Conservation (phyloP, 2,113 vertebrate genomes). For the Chitala chitala region DNA sequence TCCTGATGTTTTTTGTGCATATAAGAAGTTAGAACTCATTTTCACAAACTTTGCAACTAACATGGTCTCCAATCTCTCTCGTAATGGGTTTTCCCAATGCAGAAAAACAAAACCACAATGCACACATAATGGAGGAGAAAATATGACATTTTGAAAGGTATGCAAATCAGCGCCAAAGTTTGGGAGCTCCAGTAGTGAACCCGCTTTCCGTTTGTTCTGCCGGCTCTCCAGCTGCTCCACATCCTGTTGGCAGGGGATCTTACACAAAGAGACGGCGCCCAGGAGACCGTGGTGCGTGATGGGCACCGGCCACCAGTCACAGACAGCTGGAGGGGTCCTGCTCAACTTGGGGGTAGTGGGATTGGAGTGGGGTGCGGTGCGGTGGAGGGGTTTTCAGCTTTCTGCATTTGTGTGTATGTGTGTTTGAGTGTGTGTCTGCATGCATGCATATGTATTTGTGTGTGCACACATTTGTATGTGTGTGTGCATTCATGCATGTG, state of each 20-base stretch:
- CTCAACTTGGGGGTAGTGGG: background rate
- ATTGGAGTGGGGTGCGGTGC: background rate
- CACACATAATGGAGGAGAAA: background rate
- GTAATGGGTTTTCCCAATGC: background rate
- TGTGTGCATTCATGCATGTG: too few relatives aligned
- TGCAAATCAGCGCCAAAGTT: constrained; percentile 22
- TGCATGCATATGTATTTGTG: too few relatives aligned
- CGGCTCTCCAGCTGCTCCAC: constrained; percentile 8
- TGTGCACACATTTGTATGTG: too few relatives aligned
- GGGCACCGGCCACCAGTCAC: constrained; percentile 2
- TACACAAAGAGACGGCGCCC: background rate
- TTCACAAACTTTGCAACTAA: background rate
- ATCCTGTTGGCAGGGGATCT: constrained; percentile 21
- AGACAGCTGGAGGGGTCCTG: constrained; percentile 25
- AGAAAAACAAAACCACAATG: constrained; percentile 1
- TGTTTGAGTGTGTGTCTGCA: too few relatives aligned
- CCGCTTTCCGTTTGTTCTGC: background rate
- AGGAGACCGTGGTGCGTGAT: background rate
- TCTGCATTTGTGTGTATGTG: too few relatives aligned
- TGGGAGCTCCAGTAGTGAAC: background rate
- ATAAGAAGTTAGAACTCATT: background rate
- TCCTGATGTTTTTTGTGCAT: background rate
- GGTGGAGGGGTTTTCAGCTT: too few relatives aligned
- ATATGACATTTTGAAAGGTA: constrained; percentile 17
- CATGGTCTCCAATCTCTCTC: background rate